Evolutionary conservation across 2,888 invertebrate genomes (phyloP), one percentile per base, ranked within the genome.

Genomic region (Brenthis ino): DNA sequence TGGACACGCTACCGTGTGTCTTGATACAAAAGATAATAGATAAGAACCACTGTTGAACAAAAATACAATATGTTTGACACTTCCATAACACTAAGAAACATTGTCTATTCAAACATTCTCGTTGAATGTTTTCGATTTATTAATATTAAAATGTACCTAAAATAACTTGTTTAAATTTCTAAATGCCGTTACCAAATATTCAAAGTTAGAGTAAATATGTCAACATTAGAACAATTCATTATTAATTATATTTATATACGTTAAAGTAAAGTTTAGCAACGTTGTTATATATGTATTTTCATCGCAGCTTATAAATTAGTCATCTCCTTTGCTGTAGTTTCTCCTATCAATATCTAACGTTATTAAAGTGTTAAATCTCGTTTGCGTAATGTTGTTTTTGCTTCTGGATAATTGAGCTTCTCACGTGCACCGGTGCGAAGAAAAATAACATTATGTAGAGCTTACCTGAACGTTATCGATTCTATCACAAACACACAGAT

Each of bases 381-480:
- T 60, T 60, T 60, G 48, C n/a, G 20, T 60, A 48, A 60, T 50
- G 58, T 60, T 60, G 58, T 60, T 60, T 43, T 60, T 48, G 28
- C 48, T 58, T 47, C 57, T 60, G 58, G 48, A 60, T 60, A 48
- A 60, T 60, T 48, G 48, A 50, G 58, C n/a, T 60, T 50, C 60
- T 48, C 60, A 60, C 60, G 33, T 60, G 60, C 50, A 33, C 33
- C 6, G 60, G 28, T 16, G 12, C n/a, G 50, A 28, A 33, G 60
- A 60, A 60, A 60, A 50, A 60, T 60, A 60, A 60, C 60, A 50
- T 60, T 60, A 60, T 60, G 50, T 60, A 33, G 50, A 60, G 50
- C 28, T 50, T 60, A 28, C 5, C n/a, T n/a, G 60, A 48, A 11
- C 60, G 50, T 60, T 60, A 60, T 50, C n/a, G 28, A 33, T 16